These are phyloP conservation scores for Pedionomus torquatus DNA, from an alignment of 2,113 vertebrate species.

Conservation along the genomic window DNA sequence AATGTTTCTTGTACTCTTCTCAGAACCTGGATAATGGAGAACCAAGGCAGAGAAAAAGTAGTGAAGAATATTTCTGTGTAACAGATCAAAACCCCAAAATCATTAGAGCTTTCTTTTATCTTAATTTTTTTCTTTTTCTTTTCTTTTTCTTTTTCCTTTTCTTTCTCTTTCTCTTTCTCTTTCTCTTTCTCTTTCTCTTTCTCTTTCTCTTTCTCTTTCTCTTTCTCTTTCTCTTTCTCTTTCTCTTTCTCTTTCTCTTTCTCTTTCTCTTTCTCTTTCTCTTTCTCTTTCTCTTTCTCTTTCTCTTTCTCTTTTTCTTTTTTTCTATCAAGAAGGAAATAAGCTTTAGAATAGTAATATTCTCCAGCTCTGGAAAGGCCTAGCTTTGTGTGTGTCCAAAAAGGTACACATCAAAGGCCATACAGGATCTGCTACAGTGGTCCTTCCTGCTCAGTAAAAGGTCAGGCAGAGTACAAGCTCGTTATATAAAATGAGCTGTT, in stretches of 20 bases:
- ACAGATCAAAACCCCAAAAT: not conserved
- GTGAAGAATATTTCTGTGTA: not conserved
- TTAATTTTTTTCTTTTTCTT: not conserved
- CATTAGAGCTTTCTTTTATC: not conserved
- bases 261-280: too few species aligned
- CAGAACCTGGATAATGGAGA: not conserved
- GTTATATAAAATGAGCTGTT: not conserved
- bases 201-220: not conserved
- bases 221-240: too few species aligned
- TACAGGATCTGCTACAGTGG: accelerated
- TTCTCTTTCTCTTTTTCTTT: too few species aligned
- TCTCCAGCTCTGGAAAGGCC: not conserved
- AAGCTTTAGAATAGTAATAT: not conserved
- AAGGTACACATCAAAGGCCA: not conserved
- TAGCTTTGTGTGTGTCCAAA: not conserved
- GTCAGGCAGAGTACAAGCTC: not conserved
- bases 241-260: too few species aligned
- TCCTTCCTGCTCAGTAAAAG: not conserved
- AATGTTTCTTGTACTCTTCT: not conserved
- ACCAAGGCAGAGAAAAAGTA: not conserved
- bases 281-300: too few species aligned
- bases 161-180: too few species aligned
- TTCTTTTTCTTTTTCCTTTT: too few species aligned
- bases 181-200: too few species aligned
- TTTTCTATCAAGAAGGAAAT: not conserved